Percentiles rank a stretch among this genome's conserved stretches.
These are phyloP conservation scores for Andrena chrysosceles DNA, from an alignment of 2,888 invertebrate genomes.

Conservation along the genomic window DNA sequence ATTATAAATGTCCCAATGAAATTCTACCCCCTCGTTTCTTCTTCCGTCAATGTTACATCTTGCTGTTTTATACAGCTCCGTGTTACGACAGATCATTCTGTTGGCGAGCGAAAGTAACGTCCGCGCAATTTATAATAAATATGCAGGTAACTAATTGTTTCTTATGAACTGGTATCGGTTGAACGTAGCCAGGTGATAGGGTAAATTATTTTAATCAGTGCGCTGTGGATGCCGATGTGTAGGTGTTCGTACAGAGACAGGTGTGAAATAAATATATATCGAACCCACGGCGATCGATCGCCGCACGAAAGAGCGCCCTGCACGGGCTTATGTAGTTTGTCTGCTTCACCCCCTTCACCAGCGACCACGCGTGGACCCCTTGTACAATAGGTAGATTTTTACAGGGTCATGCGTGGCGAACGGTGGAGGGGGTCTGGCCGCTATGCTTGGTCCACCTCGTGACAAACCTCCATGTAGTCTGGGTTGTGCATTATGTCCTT, in stretches of 20 bases:
- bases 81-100: conserved; percentile 33
- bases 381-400: conserved; percentile 55
- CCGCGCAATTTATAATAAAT: neutral
- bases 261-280: conserved; percentile 28
- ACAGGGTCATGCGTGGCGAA: conserved; percentile 83
- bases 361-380: conserved; percentile 62
- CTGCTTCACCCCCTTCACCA: conserved; percentile 77
- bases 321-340: conserved; percentile 1
- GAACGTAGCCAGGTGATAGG: neutral
- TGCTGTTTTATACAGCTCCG: neutral
- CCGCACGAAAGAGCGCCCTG: neutral
- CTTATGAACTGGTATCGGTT: neutral
- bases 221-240: neutral
- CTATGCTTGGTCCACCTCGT: conserved; percentile 90
- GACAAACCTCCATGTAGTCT: conserved; percentile 98
- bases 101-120: conserved; percentile 4
- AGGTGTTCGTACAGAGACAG: neutral
- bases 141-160: neutral
- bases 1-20: conserved; percentile 15
- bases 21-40: neutral
- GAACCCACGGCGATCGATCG: neutral
- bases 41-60: neutral
- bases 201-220: conserved; percentile 2
- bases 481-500: conserved; percentile 98
- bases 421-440: conserved; percentile 83